These are phyloP conservation scores for Hyaena hyaena DNA, from an alignment of 2,113 vertebrate species.

Conservation along the genomic window DNA sequence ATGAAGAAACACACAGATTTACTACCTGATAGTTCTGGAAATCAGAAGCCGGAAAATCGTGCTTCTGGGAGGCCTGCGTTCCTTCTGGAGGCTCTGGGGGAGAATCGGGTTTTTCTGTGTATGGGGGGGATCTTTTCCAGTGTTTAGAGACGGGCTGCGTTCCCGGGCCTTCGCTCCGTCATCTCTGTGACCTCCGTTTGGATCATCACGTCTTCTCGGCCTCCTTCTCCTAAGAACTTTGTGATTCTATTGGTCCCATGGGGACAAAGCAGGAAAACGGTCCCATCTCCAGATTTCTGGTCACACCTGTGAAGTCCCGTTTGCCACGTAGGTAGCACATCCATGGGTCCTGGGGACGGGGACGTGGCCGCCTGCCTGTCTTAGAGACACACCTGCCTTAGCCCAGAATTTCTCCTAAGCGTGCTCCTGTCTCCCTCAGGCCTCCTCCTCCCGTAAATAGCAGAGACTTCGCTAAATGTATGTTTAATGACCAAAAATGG, in stretches of 20 bases:
- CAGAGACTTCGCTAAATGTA: neutral
- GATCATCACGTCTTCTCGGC: accelerated
- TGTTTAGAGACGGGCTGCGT: neutral
- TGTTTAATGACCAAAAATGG: neutral
- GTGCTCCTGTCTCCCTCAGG: accelerated
- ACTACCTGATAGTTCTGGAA: too few species aligned
- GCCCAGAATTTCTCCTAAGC: neutral
- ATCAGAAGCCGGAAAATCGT: neutral
- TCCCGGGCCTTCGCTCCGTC: accelerated
- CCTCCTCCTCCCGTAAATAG: neutral
- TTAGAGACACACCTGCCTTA: neutral
- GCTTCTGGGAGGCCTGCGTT: accelerated
- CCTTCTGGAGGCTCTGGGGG: neutral
- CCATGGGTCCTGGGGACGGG: accelerated
- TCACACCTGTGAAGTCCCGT: neutral
- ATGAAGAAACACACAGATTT: neutral
- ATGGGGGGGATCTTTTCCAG: neutral
- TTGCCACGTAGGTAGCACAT: accelerated
- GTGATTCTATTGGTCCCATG: too few species aligned
- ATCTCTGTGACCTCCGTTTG: neutral
- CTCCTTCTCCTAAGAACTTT: accelerated
- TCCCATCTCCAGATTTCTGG: too few species aligned
- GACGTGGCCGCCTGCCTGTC: neutral
- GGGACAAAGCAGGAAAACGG: accelerated
- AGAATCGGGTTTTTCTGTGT: accelerated